Base-by-base conservation (phyloP, 2,888 invertebrate genomes). In the Allolobophora icterica region DNA sequence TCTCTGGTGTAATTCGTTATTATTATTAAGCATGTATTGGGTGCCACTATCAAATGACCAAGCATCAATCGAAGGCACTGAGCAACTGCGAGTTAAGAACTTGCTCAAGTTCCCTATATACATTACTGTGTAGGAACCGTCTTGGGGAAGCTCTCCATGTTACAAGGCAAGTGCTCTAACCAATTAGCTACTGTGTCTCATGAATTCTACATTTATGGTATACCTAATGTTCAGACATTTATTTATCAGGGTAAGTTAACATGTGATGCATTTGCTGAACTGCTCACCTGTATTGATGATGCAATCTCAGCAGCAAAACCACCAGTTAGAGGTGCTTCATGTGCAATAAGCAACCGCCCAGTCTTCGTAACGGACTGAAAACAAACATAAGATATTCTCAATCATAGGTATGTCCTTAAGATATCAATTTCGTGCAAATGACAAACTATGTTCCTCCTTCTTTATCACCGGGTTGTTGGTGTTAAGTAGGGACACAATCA, bases 301-400 rank as follows among this genome's bases (percentile, higher is more conserved):
- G 99, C 97, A 30, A 99, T 96, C 96, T 99, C 99, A 4, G 98
- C 97, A 0, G 98, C 99, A 95, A 99, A 99, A 24, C 99, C 99
- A 93, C 97, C 97, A 0, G 99, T 99, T 91, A 98, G 95, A 0
- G 99, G 99, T 0, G 99, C 99, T 96, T 99, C 99, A 95, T 99
- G 99, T 0, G 99, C 97, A 45, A 99, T 96, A 89, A 99, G 95
- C 42, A 97, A 97, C 19, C 98, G 97, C 1, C 99, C 99, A 0
- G 99, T 99, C 96, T 99, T 99, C 95, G 97, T 97, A 58, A 97
- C 99, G 0, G 99, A 99, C 99, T 99, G 96, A 30, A 97, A 97
- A 91, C 93, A 92, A 91, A 89, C 21, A 38, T 45, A 21, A 84
- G 21, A n/a, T n/a, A 71, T 71, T 71, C 30, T 71, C 11, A 58